These are phyloP conservation scores for Larimichthys polyactis DNA, from an alignment of 2,113 vertebrate species.

Conservation along the genomic window DNA sequence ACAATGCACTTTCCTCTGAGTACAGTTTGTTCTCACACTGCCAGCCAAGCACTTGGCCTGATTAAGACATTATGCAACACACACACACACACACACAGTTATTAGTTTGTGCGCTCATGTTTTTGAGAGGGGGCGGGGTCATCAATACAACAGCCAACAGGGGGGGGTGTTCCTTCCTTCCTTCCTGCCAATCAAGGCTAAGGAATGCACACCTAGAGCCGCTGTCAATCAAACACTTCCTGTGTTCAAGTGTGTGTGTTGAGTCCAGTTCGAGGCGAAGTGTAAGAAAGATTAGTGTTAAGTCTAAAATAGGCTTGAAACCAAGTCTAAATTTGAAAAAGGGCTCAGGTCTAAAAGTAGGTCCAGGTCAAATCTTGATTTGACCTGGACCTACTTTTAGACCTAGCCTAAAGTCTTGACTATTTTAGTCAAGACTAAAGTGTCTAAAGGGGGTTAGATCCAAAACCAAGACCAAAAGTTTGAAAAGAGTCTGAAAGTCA, in stretches of 20 bases:
- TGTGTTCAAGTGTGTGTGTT: slow-evolving; percentile 25
- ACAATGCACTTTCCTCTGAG: slow-evolving; percentile 49
- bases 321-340: too few species aligned
- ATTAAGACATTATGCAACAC: slow-evolving; percentile 65
- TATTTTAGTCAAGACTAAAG: too few species aligned
- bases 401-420: too few species aligned
- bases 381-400: too few species aligned
- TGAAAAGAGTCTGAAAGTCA: too few species aligned
- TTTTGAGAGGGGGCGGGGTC: slow-evolving; percentile 42
- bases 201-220: slow-evolving; percentile 57
- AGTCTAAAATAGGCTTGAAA: too few species aligned
- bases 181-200: slow-evolving; percentile 69
- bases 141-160: background rate
- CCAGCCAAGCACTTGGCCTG: slow-evolving; percentile 16
- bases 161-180: slow-evolving; percentile 55
- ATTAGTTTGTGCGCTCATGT: slow-evolving; percentile 11
- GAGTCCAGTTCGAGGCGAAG: background rate
- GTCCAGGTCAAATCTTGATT: too few species aligned
- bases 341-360: too few species aligned
- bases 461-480: too few species aligned
- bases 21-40: slow-evolving; percentile 59
- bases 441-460: too few species aligned
- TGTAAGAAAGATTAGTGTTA: background rate
- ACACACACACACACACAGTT: slow-evolving; percentile 35
- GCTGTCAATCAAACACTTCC: slow-evolving; percentile 65